Base-by-base conservation (phyloP, 2,113 vertebrate genomes). In the Brachirus orientalis region DNA sequence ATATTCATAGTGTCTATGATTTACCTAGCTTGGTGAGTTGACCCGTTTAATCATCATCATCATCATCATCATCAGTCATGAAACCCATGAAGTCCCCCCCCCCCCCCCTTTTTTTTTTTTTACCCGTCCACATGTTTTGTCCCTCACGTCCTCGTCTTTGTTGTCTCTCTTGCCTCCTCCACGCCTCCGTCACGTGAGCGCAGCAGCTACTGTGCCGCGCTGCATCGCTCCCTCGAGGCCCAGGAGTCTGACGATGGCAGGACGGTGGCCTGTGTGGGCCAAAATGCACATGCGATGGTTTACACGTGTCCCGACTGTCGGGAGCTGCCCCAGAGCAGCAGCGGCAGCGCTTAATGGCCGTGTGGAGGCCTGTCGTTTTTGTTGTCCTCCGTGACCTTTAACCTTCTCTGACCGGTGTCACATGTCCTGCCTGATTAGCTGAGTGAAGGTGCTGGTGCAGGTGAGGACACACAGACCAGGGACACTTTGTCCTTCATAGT, bases 1-100 rank as follows among this genome's bases (percentile, higher is more conserved):
- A 93, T 99, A 91, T 99, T 99, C 94, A 93, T 99, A 93, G 93
- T 97, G 91, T 99, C 98, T 93, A 97, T 99, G 97, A 95, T 96
- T 93, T 99, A 99, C 93, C 94, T 99, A 93, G 97, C 97, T 89
- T 99, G 98, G 98, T 99, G 94, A 98, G 97, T 97, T 84, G 68
- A 86, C 88, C 6, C 35, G 54, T 82, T 82, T 79, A 41, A 75
- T 84, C 65, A 14, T 7, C 20, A 16, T 11, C 56, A 35, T 50
- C 57, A 35, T 47, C 67, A 48, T 71, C 50, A 36, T 73, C 70
- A 57, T 56, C 61, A 74, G 73, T 52, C 75, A 75, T 80, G 6
- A 53, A 70, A 79, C 20, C 55, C n/a, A n/a, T n/a, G n/a, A n/a
- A 19, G 14, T 37, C 28, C 19, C 19, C 40, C 52, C 48, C 19